A percentile compares a stretch with the other conserved stretches of the same genome.
phyloP scores from a whole-genome alignment of 1,140 invertebrate genomes.

The Heterodera carotae region DNA sequence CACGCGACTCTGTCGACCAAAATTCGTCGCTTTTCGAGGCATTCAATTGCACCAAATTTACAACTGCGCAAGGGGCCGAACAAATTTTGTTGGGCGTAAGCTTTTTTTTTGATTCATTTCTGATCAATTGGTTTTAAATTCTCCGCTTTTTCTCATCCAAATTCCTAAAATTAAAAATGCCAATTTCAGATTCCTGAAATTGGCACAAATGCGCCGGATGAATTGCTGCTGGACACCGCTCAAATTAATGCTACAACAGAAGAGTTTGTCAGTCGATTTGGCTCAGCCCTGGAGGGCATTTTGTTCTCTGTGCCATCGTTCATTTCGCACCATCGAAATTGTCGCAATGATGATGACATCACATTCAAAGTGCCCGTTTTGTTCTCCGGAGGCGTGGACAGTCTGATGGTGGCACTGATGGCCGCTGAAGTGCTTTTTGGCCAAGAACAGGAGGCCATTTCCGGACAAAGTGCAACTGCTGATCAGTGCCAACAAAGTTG shows the following conservation, averaged over 20 bases:
- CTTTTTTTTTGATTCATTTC: background rate
- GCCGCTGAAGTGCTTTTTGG: conserved; percentile 18
- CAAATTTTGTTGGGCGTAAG: conserved; percentile 9
- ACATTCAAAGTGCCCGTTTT: conserved; percentile 17
- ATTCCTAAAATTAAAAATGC: background rate
- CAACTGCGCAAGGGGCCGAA: background rate
- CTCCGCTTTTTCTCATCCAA: too few relatives aligned
- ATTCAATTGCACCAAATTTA: background rate
- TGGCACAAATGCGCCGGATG: background rate
- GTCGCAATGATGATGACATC: background rate
- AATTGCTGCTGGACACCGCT: background rate
- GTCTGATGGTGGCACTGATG: conserved; percentile 43
- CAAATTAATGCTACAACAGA: background rate
- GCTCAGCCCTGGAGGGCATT: background rate
- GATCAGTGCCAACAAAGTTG: background rate
- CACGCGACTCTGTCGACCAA: background rate
- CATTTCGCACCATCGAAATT: background rate
- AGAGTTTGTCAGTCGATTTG: background rate
- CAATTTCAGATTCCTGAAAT: background rate
- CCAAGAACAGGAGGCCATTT: background rate
- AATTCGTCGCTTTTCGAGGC: background rate
- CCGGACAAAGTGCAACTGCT: too few relatives aligned
- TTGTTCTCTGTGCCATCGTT: background rate
- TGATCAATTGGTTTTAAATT: too few relatives aligned
- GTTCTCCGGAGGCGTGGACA: conserved; percentile 45